These are phyloP conservation scores for Pavo muticus DNA, from an alignment of 2,113 vertebrate species.

Conservation along the genomic window DNA sequence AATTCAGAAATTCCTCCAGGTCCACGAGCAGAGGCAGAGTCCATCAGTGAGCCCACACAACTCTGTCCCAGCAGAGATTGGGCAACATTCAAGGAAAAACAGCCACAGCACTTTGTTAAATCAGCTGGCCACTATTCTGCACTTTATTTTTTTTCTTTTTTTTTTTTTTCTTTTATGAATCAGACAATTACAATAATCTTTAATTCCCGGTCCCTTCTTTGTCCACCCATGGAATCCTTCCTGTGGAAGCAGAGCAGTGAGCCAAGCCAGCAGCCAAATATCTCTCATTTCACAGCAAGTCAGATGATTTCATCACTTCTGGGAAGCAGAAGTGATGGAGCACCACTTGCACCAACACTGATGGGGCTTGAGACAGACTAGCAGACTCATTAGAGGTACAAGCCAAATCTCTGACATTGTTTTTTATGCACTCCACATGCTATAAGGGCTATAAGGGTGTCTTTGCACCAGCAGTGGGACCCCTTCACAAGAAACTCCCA, in stretches of 20 bases:
- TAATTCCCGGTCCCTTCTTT: not conserved
- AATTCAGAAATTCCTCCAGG: not conserved
- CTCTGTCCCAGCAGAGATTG: not conserved
- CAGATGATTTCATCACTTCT: not conserved
- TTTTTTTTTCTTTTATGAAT: not conserved
- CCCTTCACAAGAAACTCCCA: not conserved
- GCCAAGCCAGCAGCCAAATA: not conserved
- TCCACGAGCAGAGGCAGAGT: not conserved
- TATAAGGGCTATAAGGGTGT: not conserved
- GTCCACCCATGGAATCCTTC: not conserved
- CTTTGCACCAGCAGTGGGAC: not conserved
- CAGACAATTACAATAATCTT: not conserved
- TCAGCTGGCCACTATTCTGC: not conserved
- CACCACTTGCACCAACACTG: not conserved
- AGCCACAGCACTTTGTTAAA: not conserved
- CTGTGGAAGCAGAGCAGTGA: not conserved
- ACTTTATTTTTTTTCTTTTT: not conserved
- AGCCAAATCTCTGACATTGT: not conserved
- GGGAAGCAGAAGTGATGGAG: accelerated
- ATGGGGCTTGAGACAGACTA: not conserved
- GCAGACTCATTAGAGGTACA: not conserved
- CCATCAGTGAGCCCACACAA: not conserved
- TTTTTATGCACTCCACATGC: not conserved
- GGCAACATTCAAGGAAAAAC: not conserved
- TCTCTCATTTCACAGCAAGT: accelerated